Evolutionary conservation across 2,113 vertebrate genomes (phyloP), one percentile per base, ranked within the genome.

Genomic region (Piprites chloris): DNA sequence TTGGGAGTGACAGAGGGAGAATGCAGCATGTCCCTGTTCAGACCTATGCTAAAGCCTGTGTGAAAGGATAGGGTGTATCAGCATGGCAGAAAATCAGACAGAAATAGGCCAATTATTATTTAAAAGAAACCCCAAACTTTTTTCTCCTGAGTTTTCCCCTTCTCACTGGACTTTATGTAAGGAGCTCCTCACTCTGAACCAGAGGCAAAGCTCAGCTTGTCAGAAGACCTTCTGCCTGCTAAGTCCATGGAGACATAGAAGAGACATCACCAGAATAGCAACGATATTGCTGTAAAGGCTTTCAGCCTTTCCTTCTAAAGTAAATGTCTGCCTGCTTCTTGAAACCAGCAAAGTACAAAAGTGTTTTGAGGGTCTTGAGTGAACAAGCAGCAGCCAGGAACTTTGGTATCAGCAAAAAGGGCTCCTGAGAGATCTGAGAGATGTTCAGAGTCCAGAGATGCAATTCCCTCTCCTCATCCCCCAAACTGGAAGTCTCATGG

Each of bases 131-230:
- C 22, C 22, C 21, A 26, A 24, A 5, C 5, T 9, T 77, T 55
- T 83, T 88, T 47, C 59, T 56, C 30, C 32, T 26, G 55, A 67
- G 55, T 32, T 85, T 90, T 93, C 24, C 16, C 13, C 11, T 68
- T 83, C 33, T 79, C 42, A 12, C 26, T 47, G 61, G 71, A 37
- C 63, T 85, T 85, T n/a, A 6, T 67, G 24, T 58, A 55, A 74
- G 63, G 71, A 85, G 55, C 63, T 72, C 56, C 35, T 94, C 59
- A 44, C 32, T 90, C 75, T 92, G 85, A 94, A 88, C 50, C 72
- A 71, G 65, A 83, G 26, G 72, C 68, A 77, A 82, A 93, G 35
- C 79, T 67, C 85, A 88, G 14, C 24, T 44, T 67, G 39, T 52
- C 82, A 83, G 66, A 63, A 91, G 72, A 91, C 33, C 50, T 96